phyloP scores from a whole-genome alignment of 2,888 invertebrate genomes.

The Thecocarcelia acutangulata region DNA sequence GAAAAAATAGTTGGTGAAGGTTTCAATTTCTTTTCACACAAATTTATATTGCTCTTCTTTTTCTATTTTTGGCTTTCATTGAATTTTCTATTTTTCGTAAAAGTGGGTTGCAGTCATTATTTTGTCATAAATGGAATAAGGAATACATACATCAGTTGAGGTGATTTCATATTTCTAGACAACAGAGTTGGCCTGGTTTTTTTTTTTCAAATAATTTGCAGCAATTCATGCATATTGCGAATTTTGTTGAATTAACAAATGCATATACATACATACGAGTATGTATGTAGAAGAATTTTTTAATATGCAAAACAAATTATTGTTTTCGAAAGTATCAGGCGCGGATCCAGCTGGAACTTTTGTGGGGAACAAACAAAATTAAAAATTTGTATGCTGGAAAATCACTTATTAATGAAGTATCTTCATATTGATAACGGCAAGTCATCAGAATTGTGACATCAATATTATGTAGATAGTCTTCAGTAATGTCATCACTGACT shows the following conservation, averaged over 20 bases:
- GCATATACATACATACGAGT: no score
- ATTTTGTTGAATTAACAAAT: not conserved
- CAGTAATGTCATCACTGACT: no score
- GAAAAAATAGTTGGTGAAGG: constrained; percentile 19
- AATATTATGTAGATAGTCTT: no score
- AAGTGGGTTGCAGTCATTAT: constrained; percentile 39
- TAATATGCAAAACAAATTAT: no score
- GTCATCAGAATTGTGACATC: no score
- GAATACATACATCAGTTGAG: not conserved
- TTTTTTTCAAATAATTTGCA: not conserved
- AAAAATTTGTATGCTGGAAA: no score
- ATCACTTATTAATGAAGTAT: no score
- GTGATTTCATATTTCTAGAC: not conserved
- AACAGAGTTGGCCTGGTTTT: constrained; percentile 17
- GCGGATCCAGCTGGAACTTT: no score
- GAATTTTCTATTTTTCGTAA: constrained; percentile 25
- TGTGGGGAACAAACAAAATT: no score
- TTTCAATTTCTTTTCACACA: constrained; percentile 7
- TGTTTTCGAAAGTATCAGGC: no score
- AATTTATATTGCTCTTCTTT: not conserved
- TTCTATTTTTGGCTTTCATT: constrained; percentile 2
- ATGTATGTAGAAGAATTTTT: no score
- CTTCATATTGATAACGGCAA: no score
- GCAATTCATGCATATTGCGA: constrained; percentile 1
- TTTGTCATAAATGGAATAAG: not conserved